phyloP scores from a whole-genome alignment of 2,888 invertebrate genomes.

The Lucinisca nassula region DNA sequence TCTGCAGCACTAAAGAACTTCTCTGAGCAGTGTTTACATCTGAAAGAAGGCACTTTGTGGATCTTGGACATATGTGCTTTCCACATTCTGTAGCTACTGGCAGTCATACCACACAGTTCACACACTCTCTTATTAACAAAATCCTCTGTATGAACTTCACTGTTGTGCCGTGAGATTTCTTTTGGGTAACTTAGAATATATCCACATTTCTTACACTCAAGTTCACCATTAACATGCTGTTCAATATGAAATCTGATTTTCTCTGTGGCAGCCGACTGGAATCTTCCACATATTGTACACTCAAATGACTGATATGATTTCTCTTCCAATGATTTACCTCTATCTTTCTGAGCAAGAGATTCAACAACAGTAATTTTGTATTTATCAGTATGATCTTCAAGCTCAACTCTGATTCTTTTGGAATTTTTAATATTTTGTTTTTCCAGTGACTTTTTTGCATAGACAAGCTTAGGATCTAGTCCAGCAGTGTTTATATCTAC shows the following conservation, averaged over 20 bases:
- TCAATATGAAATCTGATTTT: conserved; percentile 14
- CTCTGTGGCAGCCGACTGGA: background rate
- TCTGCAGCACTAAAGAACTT: conserved; percentile 12
- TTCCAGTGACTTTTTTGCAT: conserved; percentile 7
- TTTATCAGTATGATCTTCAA: conserved; percentile 8
- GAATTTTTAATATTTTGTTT: background rate
- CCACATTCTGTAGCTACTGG: background rate
- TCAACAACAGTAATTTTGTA: background rate
- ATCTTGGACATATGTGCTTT: conserved; percentile 19
- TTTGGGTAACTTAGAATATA: conserved; percentile 15
- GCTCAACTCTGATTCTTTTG: background rate
- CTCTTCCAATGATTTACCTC: conserved; percentile 10
- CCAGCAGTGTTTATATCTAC: background rate
- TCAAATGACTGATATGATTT: conserved; percentile 19
- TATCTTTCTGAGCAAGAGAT: conserved; percentile 8
- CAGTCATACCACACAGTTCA: conserved; percentile 11
- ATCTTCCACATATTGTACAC: conserved; percentile 14
- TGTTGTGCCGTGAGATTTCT: conserved; percentile 3
- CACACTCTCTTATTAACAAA: conserved; percentile 9
- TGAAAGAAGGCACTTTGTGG: conserved; percentile 20
- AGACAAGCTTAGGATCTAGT: conserved; percentile 9
- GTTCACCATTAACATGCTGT: conserved; percentile 16
- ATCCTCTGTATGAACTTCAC: background rate
- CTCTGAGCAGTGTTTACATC: background rate
- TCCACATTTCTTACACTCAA: conserved; percentile 20